Evolutionary conservation across 2,113 vertebrate genomes (phyloP).

Genomic region (Archocentrus centrarchus): DNA sequence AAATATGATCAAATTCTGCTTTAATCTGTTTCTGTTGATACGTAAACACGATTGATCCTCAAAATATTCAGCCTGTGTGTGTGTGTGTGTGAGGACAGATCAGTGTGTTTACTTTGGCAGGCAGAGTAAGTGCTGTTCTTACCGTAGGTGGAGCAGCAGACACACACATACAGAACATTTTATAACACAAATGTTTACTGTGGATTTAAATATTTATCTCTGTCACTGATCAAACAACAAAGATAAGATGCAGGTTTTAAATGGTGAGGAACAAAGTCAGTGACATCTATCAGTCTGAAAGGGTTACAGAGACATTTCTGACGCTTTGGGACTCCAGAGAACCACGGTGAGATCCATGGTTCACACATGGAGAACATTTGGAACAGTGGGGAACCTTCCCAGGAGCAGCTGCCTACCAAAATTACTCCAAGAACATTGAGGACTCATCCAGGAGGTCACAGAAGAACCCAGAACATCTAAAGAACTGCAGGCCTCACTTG

Average conservation of each 20-base stretch:
- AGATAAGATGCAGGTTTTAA: too few relatives aligned
- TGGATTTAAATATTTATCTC: not conserved
- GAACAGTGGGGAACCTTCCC: not conserved
- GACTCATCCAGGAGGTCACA: not conserved
- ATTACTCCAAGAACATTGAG: not conserved
- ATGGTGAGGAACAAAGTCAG: not conserved
- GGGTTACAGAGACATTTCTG: not conserved
- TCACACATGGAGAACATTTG: not conserved
- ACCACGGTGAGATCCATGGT: not conserved
- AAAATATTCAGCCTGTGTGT: not conserved
- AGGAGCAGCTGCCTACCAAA: not conserved
- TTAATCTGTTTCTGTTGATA: not conserved
- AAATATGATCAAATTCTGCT: not conserved
- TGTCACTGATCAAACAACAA: not conserved
- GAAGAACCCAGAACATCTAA: not conserved
- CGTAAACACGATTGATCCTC: not conserved
- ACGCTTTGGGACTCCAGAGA: not conserved
- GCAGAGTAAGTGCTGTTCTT: not conserved
- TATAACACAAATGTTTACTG: not conserved
- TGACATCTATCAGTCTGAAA: not conserved
- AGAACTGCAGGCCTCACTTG: not conserved
- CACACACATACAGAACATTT: not conserved
- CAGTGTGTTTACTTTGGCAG: constrained; percentile 2
- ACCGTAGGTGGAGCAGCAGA: not conserved
- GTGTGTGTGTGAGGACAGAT: not conserved